Conservation (phyloP, 2,888 invertebrate genomes). For the Lepidocyrtoides sp. region DNA sequence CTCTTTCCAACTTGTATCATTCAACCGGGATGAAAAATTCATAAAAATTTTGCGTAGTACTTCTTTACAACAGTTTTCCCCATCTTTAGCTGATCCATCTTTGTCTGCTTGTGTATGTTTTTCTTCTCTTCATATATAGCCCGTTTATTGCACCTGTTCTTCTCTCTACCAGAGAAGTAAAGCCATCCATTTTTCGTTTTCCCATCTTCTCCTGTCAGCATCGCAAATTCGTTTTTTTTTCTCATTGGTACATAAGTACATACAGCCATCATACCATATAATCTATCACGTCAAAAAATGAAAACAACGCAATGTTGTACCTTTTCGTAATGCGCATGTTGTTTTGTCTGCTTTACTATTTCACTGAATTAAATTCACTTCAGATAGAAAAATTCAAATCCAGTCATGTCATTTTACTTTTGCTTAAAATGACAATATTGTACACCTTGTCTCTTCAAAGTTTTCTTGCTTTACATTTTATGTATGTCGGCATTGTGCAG, state of each 20-base stretch:
- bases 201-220: neutral
- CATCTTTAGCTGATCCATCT: conserved; percentile 2
- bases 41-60: conserved; percentile 5
- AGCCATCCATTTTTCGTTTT: neutral
- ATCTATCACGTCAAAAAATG: neutral
- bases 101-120: neutral
- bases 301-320: conserved; percentile 4
- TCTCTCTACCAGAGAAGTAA: neutral
- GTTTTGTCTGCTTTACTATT: neutral
- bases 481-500: neutral
- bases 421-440: neutral
- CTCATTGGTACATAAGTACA: neutral
- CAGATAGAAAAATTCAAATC: neutral
- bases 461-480: neutral
- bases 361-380: neutral
- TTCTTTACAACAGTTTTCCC: neutral
- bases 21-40: neutral
- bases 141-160: neutral
- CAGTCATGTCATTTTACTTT: conserved; percentile 1
- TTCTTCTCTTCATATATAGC: neutral
- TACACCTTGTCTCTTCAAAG: neutral
- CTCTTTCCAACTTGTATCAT: neutral
- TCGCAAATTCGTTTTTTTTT: neutral
- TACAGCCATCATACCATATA: neutral
- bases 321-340: too few species aligned